These are phyloP conservation scores for Chrysochloris asiatica DNA, from an alignment of 2,113 vertebrate species.

Conservation along the genomic window DNA sequence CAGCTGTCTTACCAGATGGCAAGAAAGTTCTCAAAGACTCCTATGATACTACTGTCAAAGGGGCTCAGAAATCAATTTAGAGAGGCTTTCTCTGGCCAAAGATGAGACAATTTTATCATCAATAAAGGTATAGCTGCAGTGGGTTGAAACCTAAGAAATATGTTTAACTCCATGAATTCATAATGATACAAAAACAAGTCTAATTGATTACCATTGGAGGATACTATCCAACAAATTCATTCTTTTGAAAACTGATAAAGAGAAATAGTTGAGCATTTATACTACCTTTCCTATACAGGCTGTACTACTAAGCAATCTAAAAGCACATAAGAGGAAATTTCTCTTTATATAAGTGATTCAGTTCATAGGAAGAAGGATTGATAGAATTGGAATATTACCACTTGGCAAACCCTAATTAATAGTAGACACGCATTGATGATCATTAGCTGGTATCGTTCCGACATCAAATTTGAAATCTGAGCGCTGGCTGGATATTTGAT, in stretches of 20 bases:
- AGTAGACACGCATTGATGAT: no score
- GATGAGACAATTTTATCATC: not conserved
- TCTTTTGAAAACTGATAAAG: slow-evolving; percentile 15
- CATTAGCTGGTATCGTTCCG: not conserved
- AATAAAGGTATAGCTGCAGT: not conserved
- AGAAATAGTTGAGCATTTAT: not conserved
- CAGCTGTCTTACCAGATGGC: not conserved
- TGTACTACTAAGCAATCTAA: not conserved
- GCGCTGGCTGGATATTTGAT: not conserved
- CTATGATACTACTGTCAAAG: no score
- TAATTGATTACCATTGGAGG: not conserved
- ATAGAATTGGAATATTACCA: not conserved
- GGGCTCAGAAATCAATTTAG: not conserved
- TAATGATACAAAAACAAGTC: not conserved
- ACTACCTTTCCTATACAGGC: not conserved
- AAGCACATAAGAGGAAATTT: not conserved
- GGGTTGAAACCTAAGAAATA: not conserved
- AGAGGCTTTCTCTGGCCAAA: not conserved
- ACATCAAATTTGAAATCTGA: not conserved
- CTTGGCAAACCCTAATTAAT: not conserved
- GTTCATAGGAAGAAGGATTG: not conserved
- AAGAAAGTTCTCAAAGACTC: not conserved
- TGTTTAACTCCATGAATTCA: not conserved
- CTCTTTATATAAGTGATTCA: not conserved
- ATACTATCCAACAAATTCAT: not conserved